Conservation (phyloP, 2,888 invertebrate species). For the Aquatica leii region DNA sequence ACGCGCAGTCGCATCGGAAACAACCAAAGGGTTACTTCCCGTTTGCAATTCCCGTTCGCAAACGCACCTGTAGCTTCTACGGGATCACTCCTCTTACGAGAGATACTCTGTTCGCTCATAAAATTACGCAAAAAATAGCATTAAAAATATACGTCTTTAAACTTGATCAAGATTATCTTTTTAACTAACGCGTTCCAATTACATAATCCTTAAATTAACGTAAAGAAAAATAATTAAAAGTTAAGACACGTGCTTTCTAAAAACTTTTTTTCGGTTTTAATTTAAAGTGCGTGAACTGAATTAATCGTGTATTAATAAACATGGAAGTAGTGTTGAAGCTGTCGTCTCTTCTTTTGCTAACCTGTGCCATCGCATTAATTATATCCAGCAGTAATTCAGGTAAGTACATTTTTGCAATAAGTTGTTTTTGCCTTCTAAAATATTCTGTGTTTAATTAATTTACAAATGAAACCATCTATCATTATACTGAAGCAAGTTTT, state of each 20-base stretch:
- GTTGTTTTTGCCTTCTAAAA: background rate
- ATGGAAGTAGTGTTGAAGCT: constrained; percentile 11
- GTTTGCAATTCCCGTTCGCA: constrained; percentile 34
- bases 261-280: too few species aligned
- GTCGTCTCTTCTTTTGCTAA: constrained; percentile 16
- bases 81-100: constrained; percentile 11
- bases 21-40: constrained; percentile 33
- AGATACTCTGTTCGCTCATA: too few species aligned
- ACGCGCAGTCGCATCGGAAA: constrained; percentile 35
- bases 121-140: too few species aligned
- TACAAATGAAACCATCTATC: background rate
- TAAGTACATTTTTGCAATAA: constrained; percentile 16
- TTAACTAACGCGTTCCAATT: too few species aligned
- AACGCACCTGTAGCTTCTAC: constrained; percentile 36
- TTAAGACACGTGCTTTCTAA: too few species aligned
- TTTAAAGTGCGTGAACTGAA: background rate
- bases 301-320: background rate
- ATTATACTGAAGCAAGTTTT: background rate
- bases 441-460: constrained; percentile 5
- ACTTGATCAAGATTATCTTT: too few species aligned
- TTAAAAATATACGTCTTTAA: too few species aligned
- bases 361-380: constrained; percentile 13
- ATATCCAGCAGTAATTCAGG: constrained; percentile 15
- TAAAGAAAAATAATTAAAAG: too few species aligned
- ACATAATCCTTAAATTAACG: too few species aligned